Conservation (phyloP, 2,888 invertebrate species). For the Pemphredon lugubris region DNA sequence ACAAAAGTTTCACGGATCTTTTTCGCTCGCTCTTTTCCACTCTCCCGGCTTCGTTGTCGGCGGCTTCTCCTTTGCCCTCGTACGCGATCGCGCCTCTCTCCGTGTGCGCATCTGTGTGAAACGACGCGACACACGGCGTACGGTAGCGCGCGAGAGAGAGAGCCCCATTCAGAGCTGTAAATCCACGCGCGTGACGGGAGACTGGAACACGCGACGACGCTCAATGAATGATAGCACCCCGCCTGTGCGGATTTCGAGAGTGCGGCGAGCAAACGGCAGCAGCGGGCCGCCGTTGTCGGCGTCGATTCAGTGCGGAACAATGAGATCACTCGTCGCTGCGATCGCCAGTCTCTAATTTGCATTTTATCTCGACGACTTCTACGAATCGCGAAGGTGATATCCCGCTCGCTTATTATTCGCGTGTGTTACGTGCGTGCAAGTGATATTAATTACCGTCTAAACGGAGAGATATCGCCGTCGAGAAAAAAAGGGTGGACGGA, state of each 20-base stretch:
- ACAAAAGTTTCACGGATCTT: neutral
- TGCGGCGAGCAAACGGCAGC: too few species aligned
- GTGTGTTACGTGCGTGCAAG: neutral
- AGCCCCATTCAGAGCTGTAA: slow-evolving; percentile 39
- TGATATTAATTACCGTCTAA: neutral
- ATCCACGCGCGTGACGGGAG: slow-evolving; percentile 59
- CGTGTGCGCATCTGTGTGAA: too few species aligned
- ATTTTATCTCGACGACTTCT: neutral
- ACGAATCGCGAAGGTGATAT: neutral
- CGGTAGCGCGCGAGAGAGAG: too few species aligned
- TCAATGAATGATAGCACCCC: slow-evolving; percentile 52
- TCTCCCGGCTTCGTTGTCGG: neutral
- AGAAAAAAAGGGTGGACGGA: too few species aligned
- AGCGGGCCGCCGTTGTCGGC: too few species aligned
- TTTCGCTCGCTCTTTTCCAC: neutral
- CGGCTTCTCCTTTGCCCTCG: neutral
- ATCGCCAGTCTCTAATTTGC: slow-evolving; percentile 12
- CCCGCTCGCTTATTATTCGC: neutral
- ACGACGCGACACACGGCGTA: too few species aligned
- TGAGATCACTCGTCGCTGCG: slow-evolving; percentile 24
- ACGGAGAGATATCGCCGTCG: too few species aligned
- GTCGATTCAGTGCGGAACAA: slow-evolving; percentile 30
- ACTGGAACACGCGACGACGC: slow-evolving; percentile 41
- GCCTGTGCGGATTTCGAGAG: slow-evolving; percentile 32
- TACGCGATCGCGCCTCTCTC: slow-evolving; percentile 6